Base-by-base conservation (phyloP, 2,888 invertebrate species). In the Pollenia angustigena region DNA sequence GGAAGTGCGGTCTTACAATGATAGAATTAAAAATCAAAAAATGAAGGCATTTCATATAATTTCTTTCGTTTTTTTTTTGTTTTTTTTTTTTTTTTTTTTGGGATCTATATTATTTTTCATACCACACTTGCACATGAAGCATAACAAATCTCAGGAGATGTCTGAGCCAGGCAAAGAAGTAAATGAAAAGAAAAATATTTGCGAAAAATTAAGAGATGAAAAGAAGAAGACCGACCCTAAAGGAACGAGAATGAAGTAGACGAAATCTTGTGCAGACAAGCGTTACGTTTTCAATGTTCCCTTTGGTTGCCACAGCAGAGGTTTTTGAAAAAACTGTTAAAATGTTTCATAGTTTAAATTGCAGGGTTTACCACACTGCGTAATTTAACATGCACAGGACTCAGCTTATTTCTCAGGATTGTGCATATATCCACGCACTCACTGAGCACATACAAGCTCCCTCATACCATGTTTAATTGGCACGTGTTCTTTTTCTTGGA, bases 141-240 rank as follows among this genome's bases (percentile, higher is more conserved):
- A 76, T 72, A 72, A 81, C 66, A 78, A 87, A 87, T 87, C 86
- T 84, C 86, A 81, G 84, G 86, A 87, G 86, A 87, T 81, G 86
- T 81, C 83, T 87, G 86, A 72, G 72, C n/a, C 80, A 83, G 58
- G 18, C 52, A 72, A 71, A 60, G 40, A 50, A 75, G 32, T 32
- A 48, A 23, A 32, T n/a, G 6, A 40, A 18, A 54, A 16, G 4
- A 18, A 44, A 40, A 81, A 56, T 44, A 54, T 32, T 44, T 78
- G 42, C 23, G 48, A 71, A 79, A 85, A 85, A 71, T 66, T 64
- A 74, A 85, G 52, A 8, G 54, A 74, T 52, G 18, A 69, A 62
- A 68, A 46, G 52, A 54, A 79, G 32, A 18, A 64, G 14, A 72
- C 16, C 12, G 14, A 72, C 16, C 12, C 44, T 32, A 12, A 56